These are phyloP conservation scores for Climacteris rufus DNA, from an alignment of 2,113 vertebrate species.

Conservation along the genomic window DNA sequence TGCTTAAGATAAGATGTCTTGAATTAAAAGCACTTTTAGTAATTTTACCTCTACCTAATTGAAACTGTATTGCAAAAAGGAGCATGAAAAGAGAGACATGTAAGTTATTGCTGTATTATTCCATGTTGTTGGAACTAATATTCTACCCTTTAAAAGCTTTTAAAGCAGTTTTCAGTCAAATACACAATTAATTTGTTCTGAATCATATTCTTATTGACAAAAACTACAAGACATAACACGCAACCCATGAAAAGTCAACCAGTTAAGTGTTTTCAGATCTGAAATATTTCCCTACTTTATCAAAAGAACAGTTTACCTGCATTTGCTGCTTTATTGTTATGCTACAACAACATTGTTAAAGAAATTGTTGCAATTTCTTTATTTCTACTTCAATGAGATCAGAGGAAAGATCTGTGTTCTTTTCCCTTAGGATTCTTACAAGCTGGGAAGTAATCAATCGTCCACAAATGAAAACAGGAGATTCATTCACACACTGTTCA, in stretches of 20 bases:
- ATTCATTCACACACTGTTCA: not conserved
- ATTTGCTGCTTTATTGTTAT: conserved; percentile 13
- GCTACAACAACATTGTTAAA: not conserved
- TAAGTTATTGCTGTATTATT: not conserved
- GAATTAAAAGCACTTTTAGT: not conserved
- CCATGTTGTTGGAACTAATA: not conserved
- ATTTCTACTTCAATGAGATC: conserved; percentile 23
- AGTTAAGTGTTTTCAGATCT: conserved; percentile 7
- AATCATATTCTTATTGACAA: not conserved
- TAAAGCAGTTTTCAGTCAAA: not conserved
- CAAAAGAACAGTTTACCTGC: not conserved
- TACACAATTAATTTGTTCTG: not conserved
- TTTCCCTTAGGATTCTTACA: not conserved
- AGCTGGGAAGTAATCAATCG: not conserved
- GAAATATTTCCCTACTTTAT: conserved; percentile 12
- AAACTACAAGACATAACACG: not conserved
- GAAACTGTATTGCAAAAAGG: not conserved
- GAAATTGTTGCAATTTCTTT: not conserved
- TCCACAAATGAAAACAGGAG: not conserved
- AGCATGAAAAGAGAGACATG: not conserved
- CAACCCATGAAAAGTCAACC: not conserved
- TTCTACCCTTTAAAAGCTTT: not conserved
- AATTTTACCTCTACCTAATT: not conserved
- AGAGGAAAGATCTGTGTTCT: not conserved
- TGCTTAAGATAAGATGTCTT: not conserved